A percentile compares a stretch with the other conserved stretches of the same genome.
phyloP scores from a whole-genome alignment of 1,140 invertebrate genomes.

The Conopomorpha cramerella region DNA sequence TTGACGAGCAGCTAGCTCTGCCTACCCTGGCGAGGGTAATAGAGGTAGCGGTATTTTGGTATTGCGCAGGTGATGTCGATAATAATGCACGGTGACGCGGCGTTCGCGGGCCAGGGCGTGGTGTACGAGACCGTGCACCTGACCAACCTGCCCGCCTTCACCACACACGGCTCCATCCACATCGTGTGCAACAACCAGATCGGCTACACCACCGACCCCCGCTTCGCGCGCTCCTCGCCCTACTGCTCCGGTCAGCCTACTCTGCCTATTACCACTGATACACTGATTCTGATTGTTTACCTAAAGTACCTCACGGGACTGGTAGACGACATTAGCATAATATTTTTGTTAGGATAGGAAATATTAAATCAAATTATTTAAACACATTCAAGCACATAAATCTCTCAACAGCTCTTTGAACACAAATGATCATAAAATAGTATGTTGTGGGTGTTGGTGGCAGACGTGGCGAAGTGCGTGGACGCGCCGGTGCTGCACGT shows the following conservation, averaged over 20 bases:
- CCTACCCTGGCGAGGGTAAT: no score
- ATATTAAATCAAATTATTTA: no score
- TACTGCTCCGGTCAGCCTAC: slow-evolving; percentile 65
- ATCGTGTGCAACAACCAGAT: slow-evolving; percentile 91
- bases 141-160: slow-evolving; percentile 83
- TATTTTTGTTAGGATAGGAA: no score
- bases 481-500: slow-evolving; percentile 94
- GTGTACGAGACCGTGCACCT: slow-evolving; percentile 87
- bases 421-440: no score
- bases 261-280: no score
- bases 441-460: no score
- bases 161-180: slow-evolving; percentile 87
- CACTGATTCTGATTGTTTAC: no score
- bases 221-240: slow-evolving; percentile 67
- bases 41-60: background rate
- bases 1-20: no score
- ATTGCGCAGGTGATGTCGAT: slow-evolving; percentile 65
- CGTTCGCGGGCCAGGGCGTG: slow-evolving; percentile 84
- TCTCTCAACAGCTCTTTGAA: no score
- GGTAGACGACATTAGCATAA: no score
- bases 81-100: slow-evolving; percentile 88
- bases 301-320: no score
- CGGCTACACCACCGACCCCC: slow-evolving; percentile 92
- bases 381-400: no score
- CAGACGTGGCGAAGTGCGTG: slow-evolving; percentile 84